These are phyloP conservation scores for Heterocephalus glaber DNA, from an alignment of 2,113 vertebrate genomes.

Conservation along the genomic window DNA sequence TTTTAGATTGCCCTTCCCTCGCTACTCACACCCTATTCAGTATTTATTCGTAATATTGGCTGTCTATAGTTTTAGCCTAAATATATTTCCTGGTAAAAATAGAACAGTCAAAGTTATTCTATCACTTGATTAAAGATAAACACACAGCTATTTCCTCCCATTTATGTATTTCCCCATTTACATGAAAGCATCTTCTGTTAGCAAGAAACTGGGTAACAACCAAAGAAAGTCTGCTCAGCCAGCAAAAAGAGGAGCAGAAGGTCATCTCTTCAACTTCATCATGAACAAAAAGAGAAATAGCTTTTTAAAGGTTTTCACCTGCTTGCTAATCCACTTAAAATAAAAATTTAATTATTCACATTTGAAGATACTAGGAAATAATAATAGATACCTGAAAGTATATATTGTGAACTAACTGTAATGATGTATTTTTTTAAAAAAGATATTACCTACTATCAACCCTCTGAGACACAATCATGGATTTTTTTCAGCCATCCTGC, in stretches of 20 bases:
- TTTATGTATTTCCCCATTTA: not conserved
- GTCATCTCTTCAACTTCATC: not conserved
- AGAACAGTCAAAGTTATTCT: not conserved
- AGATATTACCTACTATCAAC: not conserved
- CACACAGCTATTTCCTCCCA: not conserved
- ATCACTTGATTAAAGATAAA: not conserved
- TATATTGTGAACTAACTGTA: not conserved
- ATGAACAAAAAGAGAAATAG: not conserved
- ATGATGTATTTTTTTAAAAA: constrained; percentile 3
- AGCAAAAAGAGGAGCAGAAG: not conserved
- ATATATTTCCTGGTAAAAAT: not conserved
- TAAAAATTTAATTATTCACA: not conserved
- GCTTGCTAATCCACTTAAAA: not conserved
- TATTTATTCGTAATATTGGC: not conserved
- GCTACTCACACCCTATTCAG: not conserved
- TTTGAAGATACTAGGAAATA: constrained; percentile 22
- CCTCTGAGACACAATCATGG: not conserved
- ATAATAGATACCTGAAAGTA: not conserved
- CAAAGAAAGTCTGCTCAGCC: not conserved
- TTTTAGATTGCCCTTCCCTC: not conserved
- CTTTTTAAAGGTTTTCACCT: not conserved
- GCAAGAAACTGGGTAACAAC: not conserved
- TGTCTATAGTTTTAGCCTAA: not conserved
- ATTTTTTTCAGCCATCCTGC: constrained; percentile 4
- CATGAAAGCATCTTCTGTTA: not conserved